These are phyloP conservation scores for Hermaeophaga mercurialis DNA, from an alignment of 2,888 invertebrate species.

Conservation along the genomic window DNA sequence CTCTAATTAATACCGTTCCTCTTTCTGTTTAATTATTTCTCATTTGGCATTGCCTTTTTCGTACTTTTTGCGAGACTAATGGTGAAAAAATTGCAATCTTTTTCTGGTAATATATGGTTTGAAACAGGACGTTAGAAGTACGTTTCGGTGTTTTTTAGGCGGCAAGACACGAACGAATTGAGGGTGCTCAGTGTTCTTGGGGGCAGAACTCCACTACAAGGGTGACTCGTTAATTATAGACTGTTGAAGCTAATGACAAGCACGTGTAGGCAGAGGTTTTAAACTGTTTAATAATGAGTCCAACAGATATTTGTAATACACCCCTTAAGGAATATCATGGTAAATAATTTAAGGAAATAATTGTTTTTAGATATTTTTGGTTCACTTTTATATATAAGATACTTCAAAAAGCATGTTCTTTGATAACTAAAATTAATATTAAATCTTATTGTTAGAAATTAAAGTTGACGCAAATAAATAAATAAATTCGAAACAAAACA, in stretches of 20 bases:
- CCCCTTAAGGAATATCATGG: too few relatives aligned
- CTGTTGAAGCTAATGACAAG: not conserved
- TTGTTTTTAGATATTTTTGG: too few relatives aligned
- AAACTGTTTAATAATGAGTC: too few relatives aligned
- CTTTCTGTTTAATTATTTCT: slow-evolving; percentile 10
- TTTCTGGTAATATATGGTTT: slow-evolving; percentile 14
- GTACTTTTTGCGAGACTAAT: slow-evolving; percentile 9
- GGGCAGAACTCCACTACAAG: not conserved
- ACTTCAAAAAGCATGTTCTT: too few relatives aligned
- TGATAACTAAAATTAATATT: too few relatives aligned
- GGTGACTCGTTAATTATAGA: not conserved
- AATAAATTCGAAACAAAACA: too few relatives aligned
- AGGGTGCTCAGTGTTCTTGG: not conserved
- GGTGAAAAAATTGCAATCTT: slow-evolving; percentile 10
- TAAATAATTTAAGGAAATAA: too few relatives aligned
- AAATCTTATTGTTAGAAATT: too few relatives aligned
- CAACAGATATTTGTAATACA: too few relatives aligned
- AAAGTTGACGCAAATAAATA: too few relatives aligned
- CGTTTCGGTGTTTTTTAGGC: slow-evolving; percentile 5
- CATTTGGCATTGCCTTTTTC: not conserved
- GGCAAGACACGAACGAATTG: slow-evolving; percentile 8
- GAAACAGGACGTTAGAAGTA: slow-evolving; percentile 6
- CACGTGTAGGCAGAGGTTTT: too few relatives aligned
- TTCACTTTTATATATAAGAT: too few relatives aligned
- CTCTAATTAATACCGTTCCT: slow-evolving; percentile 9